Conservation (phyloP, 2,888 invertebrate species). For the Chrysina gloriosa region DNA sequence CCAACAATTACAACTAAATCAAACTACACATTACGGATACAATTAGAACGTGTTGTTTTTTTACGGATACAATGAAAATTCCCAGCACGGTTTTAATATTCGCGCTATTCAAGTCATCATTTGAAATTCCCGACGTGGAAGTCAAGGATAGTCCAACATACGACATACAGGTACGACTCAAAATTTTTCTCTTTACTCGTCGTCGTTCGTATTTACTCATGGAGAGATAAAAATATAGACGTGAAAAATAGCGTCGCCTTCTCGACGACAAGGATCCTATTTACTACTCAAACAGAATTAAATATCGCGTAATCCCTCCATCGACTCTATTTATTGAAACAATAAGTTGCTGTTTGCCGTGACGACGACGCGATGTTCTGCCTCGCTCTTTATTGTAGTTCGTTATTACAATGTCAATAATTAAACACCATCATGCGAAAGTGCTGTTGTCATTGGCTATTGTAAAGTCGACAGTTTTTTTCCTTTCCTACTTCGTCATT, state of each 20-base stretch:
- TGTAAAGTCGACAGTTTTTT: conserved; percentile 7
- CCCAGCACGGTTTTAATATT: conserved; percentile 20
- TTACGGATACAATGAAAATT: not conserved
- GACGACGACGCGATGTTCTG: not conserved
- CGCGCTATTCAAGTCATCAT: conserved; percentile 1
- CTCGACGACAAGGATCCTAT: not conserved
- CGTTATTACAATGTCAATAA: conserved; percentile 29
- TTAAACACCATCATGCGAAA: conserved; percentile 13
- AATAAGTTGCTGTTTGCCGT: conserved; percentile 10
- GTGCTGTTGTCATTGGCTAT: conserved; percentile 14
- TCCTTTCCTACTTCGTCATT: not conserved
- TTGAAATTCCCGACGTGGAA: conserved; percentile 12
- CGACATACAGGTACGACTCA: conserved; percentile 15
- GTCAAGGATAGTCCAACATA: conserved; percentile 1
- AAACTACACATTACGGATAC: not conserved
- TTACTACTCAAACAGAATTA: conserved; percentile 14
- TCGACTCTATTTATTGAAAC: conserved; percentile 12
- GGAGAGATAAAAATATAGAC: not conserved
- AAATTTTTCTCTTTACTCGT: conserved; percentile 15
- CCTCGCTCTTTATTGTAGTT: conserved; percentile 14
- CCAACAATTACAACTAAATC: too few relatives aligned
- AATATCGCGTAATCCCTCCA: conserved; percentile 1
- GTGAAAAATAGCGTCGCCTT: not conserved
- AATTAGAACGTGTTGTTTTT: conserved; percentile 8
- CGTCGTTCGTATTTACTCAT: not conserved